Evolutionary conservation across 2,888 invertebrate species (phyloP).

Genomic region (Adelphocoris suturalis): DNA sequence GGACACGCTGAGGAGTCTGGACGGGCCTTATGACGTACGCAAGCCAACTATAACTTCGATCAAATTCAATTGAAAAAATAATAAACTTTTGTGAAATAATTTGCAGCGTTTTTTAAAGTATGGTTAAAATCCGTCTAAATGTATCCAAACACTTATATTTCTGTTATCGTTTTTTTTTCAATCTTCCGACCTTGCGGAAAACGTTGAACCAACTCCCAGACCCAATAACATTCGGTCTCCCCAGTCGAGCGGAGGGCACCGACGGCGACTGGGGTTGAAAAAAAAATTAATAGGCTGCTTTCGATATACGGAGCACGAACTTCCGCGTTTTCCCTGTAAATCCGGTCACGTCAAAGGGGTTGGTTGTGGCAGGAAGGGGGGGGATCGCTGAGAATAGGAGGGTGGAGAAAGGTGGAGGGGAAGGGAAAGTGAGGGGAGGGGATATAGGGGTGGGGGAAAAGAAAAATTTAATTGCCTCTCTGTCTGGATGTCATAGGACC

Average conservation of each 20-base stretch:
- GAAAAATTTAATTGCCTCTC: slow-evolving; percentile 70
- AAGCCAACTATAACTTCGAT: too few relatives aligned
- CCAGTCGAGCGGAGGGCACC: background rate
- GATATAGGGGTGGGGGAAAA: slow-evolving; percentile 51
- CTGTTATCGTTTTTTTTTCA: too few relatives aligned
- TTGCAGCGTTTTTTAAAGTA: too few relatives aligned
- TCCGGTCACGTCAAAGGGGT: slow-evolving; percentile 69
- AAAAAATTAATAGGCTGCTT: slow-evolving; percentile 48
- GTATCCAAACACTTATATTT: too few relatives aligned
- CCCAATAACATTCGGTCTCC: slow-evolving; percentile 3
- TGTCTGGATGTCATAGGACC: slow-evolving; percentile 68
- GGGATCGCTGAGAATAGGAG: background rate
- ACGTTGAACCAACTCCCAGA: background rate
- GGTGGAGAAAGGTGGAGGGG: background rate
- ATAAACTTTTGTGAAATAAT: too few relatives aligned
- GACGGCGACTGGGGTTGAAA: background rate
- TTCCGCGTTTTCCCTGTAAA: slow-evolving; percentile 60
- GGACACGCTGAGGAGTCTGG: too few relatives aligned
- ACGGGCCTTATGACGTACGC: too few relatives aligned
- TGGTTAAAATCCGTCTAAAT: too few relatives aligned
- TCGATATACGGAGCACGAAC: slow-evolving; percentile 68
- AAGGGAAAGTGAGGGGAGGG: slow-evolving; percentile 38
- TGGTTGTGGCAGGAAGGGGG: background rate
- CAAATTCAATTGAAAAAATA: too few relatives aligned
- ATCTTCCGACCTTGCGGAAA: too few relatives aligned